Evolutionary conservation across 1,140 invertebrate genomes (phyloP).

Genomic region (Apis cerana): DNA sequence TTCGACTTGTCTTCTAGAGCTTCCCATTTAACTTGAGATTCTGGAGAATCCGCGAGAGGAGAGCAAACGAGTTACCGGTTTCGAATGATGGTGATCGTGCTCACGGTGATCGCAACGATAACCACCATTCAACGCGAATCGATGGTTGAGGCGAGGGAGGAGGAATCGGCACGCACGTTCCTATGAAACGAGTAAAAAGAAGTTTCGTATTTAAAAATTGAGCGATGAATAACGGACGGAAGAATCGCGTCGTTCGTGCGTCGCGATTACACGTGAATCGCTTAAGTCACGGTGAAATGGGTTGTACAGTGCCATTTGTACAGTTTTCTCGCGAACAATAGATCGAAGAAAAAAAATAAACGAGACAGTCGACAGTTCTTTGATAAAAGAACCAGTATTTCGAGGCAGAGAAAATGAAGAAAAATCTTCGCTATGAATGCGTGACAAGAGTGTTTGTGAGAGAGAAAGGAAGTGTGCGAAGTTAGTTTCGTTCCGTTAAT

Average conservation of each 20-base stretch:
- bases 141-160: not conserved
- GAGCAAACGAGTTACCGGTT: conserved; percentile 16
- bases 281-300: conserved; percentile 10
- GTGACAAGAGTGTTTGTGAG: not conserved
- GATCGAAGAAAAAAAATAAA: conserved; percentile 17
- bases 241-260: not conserved
- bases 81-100: conserved; percentile 22
- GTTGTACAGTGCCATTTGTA: conserved; percentile 63
- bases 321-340: conserved; percentile 42
- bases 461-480: not conserved
- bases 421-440: too few relatives aligned
- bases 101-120: not conserved
- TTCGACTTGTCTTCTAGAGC: conserved; percentile 44
- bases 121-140: not conserved
- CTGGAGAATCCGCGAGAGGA: not conserved
- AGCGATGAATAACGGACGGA: not conserved
- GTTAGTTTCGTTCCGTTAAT: conserved; percentile 69
- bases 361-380: conserved; percentile 10
- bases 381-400: conserved; percentile 28
- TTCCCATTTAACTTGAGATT: conserved; percentile 39
- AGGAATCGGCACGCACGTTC: conserved; percentile 31
- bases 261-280: not conserved
- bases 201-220: not conserved
- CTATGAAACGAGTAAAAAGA: conserved; percentile 9
- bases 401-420: not conserved